Evolutionary conservation across 2,888 invertebrate genomes (phyloP).

Genomic region (Lepidochrysops patricia): DNA sequence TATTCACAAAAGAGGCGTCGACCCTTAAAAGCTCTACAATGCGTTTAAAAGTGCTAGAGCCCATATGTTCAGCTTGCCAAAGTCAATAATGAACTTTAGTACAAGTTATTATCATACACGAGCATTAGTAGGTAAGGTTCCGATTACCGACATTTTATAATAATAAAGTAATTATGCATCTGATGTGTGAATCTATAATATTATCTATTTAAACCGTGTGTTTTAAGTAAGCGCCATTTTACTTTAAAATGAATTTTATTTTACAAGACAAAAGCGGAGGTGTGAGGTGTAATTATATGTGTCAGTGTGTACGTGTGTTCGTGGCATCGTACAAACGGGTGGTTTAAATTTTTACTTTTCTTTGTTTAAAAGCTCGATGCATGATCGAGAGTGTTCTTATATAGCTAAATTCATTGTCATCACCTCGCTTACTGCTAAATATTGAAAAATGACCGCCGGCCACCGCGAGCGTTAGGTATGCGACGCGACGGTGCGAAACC

Average conservation of each 20-base stretch:
- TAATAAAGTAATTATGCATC: no score
- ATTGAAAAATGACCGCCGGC: neutral
- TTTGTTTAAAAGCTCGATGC: no score
- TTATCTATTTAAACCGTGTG: no score
- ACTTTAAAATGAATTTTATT: no score
- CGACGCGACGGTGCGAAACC: slow-evolving; percentile 6
- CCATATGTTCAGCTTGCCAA: neutral
- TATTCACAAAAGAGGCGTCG: neutral
- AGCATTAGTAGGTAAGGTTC: neutral
- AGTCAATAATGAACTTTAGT: neutral
- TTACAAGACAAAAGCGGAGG: no score
- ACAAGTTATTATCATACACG: neutral
- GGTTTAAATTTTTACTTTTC: no score
- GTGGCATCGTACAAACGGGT: no score
- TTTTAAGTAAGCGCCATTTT: no score
- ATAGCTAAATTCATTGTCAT: neutral
- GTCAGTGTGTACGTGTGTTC: no score
- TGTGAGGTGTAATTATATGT: no score
- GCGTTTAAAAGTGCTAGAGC: neutral
- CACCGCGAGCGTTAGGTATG: neutral
- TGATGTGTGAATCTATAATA: no score
- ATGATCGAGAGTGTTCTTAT: no score
- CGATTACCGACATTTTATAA: neutral
- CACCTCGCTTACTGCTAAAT: neutral
- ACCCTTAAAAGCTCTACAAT: neutral